Conservation (phyloP, 2,888 invertebrate species). For the Leucophenga montana region DNA sequence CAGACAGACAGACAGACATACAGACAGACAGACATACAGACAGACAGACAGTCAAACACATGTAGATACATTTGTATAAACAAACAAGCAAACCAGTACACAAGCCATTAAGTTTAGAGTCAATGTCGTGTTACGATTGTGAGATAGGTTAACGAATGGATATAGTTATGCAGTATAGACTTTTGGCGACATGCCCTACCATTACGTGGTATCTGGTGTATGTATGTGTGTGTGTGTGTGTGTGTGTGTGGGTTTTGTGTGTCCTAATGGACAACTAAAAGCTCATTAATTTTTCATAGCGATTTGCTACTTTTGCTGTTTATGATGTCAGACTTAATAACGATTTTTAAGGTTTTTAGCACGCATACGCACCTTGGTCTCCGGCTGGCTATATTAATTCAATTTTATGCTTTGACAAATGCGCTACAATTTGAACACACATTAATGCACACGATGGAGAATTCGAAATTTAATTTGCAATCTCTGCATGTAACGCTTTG, state of each 20-base stretch:
- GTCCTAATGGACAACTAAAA: conserved; percentile 47
- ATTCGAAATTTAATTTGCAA: too few species aligned
- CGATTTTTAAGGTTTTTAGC: conserved; percentile 30
- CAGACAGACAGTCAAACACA: too few species aligned
- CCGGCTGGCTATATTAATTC: conserved; percentile 34
- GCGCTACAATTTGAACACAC: conserved; percentile 11
- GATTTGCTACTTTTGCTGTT: neutral
- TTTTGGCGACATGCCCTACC: conserved; percentile 8
- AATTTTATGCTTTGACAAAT: conserved; percentile 35
- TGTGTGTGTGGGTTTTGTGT: neutral
- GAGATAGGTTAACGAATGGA: neutral
- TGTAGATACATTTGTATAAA: too few species aligned
- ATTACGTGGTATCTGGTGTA: neutral
- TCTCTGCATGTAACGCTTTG: too few species aligned
- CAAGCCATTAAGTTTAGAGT: neutral
- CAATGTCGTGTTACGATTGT: neutral
- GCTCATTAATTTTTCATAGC: conserved; percentile 54
- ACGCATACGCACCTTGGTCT: too few species aligned
- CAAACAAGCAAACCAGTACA: conserved; percentile 3
- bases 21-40: too few species aligned
- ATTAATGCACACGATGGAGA: neutral
- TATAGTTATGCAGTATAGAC: neutral
- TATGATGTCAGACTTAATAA: neutral
- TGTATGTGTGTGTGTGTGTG: neutral
- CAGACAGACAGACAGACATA: too few species aligned